These are phyloP conservation scores for Oreotrochilus melanogaster DNA, from an alignment of 2,113 vertebrate species.

Conservation along the genomic window DNA sequence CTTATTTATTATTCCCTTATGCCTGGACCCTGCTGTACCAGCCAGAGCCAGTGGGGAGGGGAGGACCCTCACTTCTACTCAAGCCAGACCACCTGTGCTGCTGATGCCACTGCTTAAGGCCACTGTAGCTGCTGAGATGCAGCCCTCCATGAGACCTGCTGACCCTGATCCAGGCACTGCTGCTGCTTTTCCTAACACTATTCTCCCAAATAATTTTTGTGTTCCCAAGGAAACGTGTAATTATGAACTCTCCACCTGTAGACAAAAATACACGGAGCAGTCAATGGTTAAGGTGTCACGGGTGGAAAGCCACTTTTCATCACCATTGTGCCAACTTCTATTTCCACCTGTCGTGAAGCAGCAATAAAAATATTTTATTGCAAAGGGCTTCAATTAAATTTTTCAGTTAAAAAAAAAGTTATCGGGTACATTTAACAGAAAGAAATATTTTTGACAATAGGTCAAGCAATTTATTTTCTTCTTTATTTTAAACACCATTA, in stretches of 20 bases:
- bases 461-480: not conserved
- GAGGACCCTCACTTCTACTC: not conserved
- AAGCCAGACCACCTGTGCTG: rapidly evolving
- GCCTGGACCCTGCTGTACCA: not conserved
- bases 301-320: not conserved
- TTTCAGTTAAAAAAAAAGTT: not conserved
- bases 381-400: not conserved
- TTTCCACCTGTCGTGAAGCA: not conserved
- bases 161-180: not conserved
- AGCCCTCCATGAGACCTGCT: not conserved
- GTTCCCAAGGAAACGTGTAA: not conserved
- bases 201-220: not conserved
- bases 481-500: not conserved
- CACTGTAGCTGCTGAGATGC: not conserved
- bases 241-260: not conserved
- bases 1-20: not conserved
- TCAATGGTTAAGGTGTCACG: not conserved
- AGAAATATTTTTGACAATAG: not conserved
- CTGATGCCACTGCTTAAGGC: not conserved
- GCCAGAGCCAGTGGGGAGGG: not conserved
- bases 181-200: not conserved
- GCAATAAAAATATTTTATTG: not conserved
- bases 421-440: conserved; percentile 1
- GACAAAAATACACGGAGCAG: not conserved
- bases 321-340: not conserved